Evolutionary conservation across 1,140 invertebrate species (phyloP).

Genomic region (Drosophila lacteicornis): DNA sequence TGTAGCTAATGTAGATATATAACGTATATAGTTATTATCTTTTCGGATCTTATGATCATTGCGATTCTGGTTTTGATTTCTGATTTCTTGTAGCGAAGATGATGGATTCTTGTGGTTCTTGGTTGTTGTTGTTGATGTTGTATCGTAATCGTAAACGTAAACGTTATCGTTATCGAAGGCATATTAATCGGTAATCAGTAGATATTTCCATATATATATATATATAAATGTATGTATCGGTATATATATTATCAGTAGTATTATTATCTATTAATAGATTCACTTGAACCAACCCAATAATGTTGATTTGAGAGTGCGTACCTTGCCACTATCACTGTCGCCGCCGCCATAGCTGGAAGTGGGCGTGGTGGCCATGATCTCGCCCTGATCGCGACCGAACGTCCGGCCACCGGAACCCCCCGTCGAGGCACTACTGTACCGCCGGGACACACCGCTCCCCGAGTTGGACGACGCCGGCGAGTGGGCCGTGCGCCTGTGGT

Average conservation of each 20-base stretch:
- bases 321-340: constrained; percentile 87
- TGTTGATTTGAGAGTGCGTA: constrained; percentile 88
- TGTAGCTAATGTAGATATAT: constrained; percentile 41
- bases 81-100: constrained; percentile 39
- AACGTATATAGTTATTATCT: constrained; percentile 59
- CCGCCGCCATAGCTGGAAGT: constrained; percentile 81
- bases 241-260: constrained; percentile 69
- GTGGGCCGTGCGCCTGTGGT: constrained; percentile 38
- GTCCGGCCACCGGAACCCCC: constrained; percentile 45
- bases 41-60: constrained; percentile 9
- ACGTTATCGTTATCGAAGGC: constrained; percentile 69
- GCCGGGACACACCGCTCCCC: constrained; percentile 51
- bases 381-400: constrained; percentile 48
- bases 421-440: constrained; percentile 77
- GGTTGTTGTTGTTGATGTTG: constrained; percentile 23
- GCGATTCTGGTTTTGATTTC: constrained; percentile 34
- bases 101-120: constrained; percentile 59
- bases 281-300: constrained; percentile 89
- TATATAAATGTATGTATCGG: constrained; percentile 67
- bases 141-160: constrained; percentile 38
- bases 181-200: constrained; percentile 75
- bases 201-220: constrained; percentile 45
- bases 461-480: constrained; percentile 30
- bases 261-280: constrained; percentile 68
- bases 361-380: constrained; percentile 82